Evolutionary conservation across 2,888 invertebrate species (phyloP), one percentile per base, ranked within the genome.

Genomic region (Polydesmus complanatus): DNA sequence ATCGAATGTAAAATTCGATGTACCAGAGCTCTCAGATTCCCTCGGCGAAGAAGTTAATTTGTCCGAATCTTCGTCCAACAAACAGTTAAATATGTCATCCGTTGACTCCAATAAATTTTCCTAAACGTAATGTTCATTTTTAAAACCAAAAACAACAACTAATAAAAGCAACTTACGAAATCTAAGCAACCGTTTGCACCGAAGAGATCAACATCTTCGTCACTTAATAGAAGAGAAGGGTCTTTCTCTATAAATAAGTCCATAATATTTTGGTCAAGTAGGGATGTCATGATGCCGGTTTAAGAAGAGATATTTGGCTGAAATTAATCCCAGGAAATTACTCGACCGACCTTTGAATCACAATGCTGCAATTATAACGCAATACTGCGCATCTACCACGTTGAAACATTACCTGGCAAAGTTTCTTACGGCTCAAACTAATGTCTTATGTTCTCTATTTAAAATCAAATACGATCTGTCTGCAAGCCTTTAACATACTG

Each of bases 71-170:
- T 22, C 25, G 22, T 25, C 23, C 21, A 53, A 25, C 21, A 53
- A 11, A 22, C 18, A 23, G 22, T 53, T 25, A 2, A 53, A 53
- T 22, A 53, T 21, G 11, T 53, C 22, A 22, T 53, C 53, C 21
- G 19, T 53, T 19, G 18, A 22, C 18, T 53, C 53, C 53, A 53
- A 53, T 22, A 53, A 21, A 25, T 53, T 53, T 53, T 53, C 53
- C 53, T 53, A 11, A n/a, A n/a, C n/a, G n/a, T n/a, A n/a, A n/a
- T n/a, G n/a, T n/a, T n/a, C n/a, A n/a, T n/a, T n/a, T n/a, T n/a
- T 25, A 53, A 53, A 53, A 3, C 22, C 19, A 53, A n/a, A 51
- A 11, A 51, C 51, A 51, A 3, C 8, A 51, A 51, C 51, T 21
- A 51, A 5, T 37, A 14, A 37, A 37, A 14, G 37, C 8, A 14